Evolutionary conservation across 2,113 vertebrate species (phyloP).

Genomic region (Petromus typicus): DNA sequence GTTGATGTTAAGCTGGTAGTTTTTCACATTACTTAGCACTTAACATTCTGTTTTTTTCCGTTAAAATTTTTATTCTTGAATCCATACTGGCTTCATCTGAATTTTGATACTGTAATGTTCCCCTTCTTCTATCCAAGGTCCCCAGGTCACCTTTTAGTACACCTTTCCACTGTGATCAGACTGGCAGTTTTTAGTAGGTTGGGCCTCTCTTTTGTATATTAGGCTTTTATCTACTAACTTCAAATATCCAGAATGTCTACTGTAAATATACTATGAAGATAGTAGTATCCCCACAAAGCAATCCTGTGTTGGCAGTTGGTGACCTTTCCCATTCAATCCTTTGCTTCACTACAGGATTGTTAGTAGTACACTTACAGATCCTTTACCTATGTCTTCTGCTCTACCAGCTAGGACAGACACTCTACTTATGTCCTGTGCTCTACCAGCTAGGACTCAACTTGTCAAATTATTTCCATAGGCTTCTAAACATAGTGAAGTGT

Average conservation of each 20-base stretch:
- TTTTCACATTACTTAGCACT: neutral
- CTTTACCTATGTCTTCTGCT: neutral
- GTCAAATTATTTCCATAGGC: neutral
- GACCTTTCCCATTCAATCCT: neutral
- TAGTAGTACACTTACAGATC: neutral
- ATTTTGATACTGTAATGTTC: neutral
- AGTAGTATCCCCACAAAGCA: neutral
- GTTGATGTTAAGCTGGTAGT: neutral
- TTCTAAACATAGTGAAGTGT: neutral
- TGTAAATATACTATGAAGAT: neutral
- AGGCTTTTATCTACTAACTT: conserved; percentile 4
- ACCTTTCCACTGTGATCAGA: neutral
- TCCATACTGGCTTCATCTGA: neutral
- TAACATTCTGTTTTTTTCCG: too few relatives aligned
- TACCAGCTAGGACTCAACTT: neutral
- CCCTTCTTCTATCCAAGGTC: neutral
- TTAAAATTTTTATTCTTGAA: neutral
- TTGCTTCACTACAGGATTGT: neutral
- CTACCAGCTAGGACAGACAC: neutral
- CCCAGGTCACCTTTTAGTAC: neutral
- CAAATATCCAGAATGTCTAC: neutral
- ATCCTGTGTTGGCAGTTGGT: neutral
- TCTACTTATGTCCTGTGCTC: neutral
- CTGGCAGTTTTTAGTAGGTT: neutral
- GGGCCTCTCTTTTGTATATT: neutral